Evolutionary conservation across 2,888 invertebrate species (phyloP), one percentile per base, ranked within the genome.

Genomic region (Harmothoe impar): DNA sequence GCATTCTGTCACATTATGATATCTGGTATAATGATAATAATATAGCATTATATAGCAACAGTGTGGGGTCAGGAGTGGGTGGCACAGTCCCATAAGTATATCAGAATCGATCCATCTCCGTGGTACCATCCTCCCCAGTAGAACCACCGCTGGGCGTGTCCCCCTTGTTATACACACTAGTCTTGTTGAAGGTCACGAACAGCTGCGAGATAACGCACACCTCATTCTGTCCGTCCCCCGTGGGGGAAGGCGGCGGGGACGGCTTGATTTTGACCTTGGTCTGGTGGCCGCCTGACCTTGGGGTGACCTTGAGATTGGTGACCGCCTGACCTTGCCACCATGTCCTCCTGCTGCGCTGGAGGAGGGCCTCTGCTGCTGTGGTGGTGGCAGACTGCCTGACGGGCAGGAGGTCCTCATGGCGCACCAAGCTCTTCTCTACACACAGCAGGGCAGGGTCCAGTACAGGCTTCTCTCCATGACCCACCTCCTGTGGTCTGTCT

Each of bases 181-280:
- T 15, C 31, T 52, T 54, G 33, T 86, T 86, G 29, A 52, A 54
- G 56, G 86, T 86, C 54, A 86, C 52, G 23, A 86, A 86, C 25
- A 86, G 23, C 56, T 86, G 86, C 1, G 86, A 86, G 54, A 86
- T 86, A 20, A 86, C 86, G n/a, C 86, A 86, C 15, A 86, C 86
- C 56, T 86, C 86, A 25, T 86, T 86, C 86, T 86, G 86, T 0
- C 29, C 7, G 86, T 54, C 54, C 3, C 54, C 56, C 0, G 54
- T 17, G 7, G 86, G 86, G 12, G 86, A 54, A 0, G 56, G 0
- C 25, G 54, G 54, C 5, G 78, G 78, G 3, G 78, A 78, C 51
- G 84, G 84, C 31, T 20, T n/a, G 7, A 25, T 51, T 29, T 86
- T 86, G 54, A 31, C 33, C 56, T 86, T 86, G 17, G 25, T 52